These are phyloP conservation scores for Hybos culiciformis DNA, from an alignment of 2,888 invertebrate species.

Conservation along the genomic window DNA sequence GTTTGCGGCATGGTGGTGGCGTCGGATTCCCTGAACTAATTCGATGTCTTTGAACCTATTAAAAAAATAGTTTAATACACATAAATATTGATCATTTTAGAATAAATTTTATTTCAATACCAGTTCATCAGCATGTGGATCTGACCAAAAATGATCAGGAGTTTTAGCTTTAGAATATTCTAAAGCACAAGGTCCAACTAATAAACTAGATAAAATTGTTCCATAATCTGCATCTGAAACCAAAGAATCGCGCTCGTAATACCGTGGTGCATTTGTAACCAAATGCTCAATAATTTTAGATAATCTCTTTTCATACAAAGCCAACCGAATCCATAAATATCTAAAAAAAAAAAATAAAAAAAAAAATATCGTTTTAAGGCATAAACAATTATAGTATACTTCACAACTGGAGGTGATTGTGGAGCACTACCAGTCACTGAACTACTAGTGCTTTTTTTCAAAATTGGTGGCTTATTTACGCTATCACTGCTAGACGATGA, in stretches of 20 bases:
- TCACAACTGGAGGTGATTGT: slow-evolving; percentile 33
- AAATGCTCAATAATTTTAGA: slow-evolving; percentile 80
- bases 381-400: slow-evolving; percentile 26
- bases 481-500: slow-evolving; percentile 54
- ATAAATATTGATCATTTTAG: background rate
- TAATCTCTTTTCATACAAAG: slow-evolving; percentile 74
- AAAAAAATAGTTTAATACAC: slow-evolving; percentile 9
- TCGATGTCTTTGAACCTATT: slow-evolving; percentile 41
- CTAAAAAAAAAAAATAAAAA: slow-evolving; percentile 33
- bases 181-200: slow-evolving; percentile 87
- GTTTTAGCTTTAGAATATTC: slow-evolving; percentile 84
- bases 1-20: slow-evolving; percentile 59
- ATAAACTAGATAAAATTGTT: slow-evolving; percentile 72
- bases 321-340: slow-evolving; percentile 83
- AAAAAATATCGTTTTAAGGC: slow-evolving; percentile 22
- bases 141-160: slow-evolving; percentile 78
- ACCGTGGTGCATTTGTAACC: slow-evolving; percentile 67
- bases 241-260: slow-evolving; percentile 80
- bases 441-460: slow-evolving; percentile 48
- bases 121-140: slow-evolving; percentile 88
- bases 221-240: slow-evolving; percentile 85
- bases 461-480: slow-evolving; percentile 48
- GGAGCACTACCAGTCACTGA: slow-evolving; percentile 33
- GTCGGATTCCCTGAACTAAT: slow-evolving; percentile 71
- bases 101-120: slow-evolving; percentile 33